Conservation (phyloP, 2,113 vertebrate species). For the Syrrhaptes paradoxus region DNA sequence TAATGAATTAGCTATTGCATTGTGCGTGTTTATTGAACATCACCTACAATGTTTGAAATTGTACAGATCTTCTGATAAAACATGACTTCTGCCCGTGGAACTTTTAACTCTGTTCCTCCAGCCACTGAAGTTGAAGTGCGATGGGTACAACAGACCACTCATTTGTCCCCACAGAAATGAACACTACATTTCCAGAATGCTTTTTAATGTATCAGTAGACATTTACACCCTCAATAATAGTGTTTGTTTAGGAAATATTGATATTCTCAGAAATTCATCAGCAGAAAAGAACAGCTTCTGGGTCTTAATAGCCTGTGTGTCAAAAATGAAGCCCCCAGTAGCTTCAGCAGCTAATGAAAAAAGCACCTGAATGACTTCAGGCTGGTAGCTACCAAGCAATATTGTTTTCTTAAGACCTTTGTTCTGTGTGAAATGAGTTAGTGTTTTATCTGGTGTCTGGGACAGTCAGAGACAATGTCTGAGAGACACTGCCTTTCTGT, state of each 20-base stretch:
- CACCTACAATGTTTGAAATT: neutral
- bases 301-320: neutral
- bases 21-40: constrained; percentile 11
- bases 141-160: neutral
- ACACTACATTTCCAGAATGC: neutral
- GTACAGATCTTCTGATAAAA: neutral
- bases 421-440: neutral
- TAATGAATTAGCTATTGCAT: constrained; percentile 36
- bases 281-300: neutral
- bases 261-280: neutral
- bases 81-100: neutral
- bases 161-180: neutral
- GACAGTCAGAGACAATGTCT: neutral
- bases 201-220: neutral
- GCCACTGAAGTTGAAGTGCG: neutral
- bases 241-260: neutral
- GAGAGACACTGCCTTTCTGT: neutral
- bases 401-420: neutral
- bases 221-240: neutral
- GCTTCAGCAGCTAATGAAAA: neutral
- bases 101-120: neutral
- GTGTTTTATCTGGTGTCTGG: neutral
- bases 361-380: neutral
- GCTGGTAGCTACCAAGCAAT: neutral
- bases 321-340: neutral